These are phyloP conservation scores for Marisa cornuarietis DNA, from an alignment of 1,140 invertebrate genomes.

Conservation along the genomic window DNA sequence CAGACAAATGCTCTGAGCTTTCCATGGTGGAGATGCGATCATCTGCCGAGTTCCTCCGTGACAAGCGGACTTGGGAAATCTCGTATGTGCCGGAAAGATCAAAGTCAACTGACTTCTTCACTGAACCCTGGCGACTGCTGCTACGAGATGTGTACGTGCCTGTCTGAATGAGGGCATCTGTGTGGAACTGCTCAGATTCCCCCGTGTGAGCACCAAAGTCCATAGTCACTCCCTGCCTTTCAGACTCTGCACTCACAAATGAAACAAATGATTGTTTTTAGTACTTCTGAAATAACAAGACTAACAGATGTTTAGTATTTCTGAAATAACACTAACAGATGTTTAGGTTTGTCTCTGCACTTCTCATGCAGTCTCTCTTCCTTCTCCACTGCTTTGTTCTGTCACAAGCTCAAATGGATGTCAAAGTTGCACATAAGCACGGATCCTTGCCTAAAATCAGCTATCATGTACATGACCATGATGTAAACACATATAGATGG, in stretches of 20 bases:
- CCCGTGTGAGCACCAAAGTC: conserved; percentile 40
- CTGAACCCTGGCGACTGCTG: conserved; percentile 14
- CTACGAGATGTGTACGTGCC: conserved; percentile 20
- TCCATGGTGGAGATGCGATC: conserved; percentile 6
- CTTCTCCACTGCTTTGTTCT: too few relatives aligned
- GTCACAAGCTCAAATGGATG: too few relatives aligned
- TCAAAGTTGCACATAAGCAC: too few relatives aligned
- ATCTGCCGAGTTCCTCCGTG: conserved; percentile 32
- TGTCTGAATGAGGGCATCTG: conserved; percentile 53
- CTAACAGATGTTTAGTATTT: too few relatives aligned
- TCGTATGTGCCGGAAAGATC: conserved; percentile 35
- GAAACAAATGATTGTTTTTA: too few relatives aligned
- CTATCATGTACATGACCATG: too few relatives aligned
- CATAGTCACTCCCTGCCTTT: conserved; percentile 18
- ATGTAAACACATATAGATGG: too few relatives aligned
- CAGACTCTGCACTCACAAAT: conserved; percentile 6
- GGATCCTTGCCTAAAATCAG: too few relatives aligned
- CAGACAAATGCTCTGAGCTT: conserved; percentile 22
- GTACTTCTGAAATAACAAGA: too few relatives aligned
- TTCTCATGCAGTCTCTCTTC: too few relatives aligned
- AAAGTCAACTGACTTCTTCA: conserved; percentile 39
- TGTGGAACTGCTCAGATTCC: conserved; percentile 59
- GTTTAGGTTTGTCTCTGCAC: too few relatives aligned
- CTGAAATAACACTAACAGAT: too few relatives aligned
- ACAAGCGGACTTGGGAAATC: conserved; percentile 14